Percentiles rank a stretch among this genome's conserved stretches.
phyloP scores from a whole-genome alignment of 2,888 invertebrate species.

The Eudemis profundana region DNA sequence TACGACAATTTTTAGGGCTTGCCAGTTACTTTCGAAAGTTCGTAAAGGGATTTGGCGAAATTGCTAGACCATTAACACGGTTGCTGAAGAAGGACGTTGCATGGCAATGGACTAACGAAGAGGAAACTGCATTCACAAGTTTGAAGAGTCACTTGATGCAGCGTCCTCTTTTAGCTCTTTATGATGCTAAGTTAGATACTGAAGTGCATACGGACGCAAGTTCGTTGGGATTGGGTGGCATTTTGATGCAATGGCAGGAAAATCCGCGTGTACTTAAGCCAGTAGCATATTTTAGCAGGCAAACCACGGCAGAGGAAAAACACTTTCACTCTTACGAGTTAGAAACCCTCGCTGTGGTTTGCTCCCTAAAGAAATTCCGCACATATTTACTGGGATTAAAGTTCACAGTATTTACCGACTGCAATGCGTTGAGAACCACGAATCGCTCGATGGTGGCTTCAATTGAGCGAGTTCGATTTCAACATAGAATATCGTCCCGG shows the following conservation, averaged over 20 bases:
- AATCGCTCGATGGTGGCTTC: slow-evolving; percentile 4
- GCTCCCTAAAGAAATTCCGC: background rate
- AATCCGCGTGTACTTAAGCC: background rate
- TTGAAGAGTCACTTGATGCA: background rate
- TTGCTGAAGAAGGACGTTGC: background rate
- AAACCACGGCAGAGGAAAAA: slow-evolving; percentile 20
- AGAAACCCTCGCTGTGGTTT: too few species aligned
- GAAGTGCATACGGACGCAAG: slow-evolving; percentile 59
- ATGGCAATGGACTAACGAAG: background rate
- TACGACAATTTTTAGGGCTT: slow-evolving; percentile 7
- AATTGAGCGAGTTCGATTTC: too few species aligned
- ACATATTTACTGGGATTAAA: background rate
- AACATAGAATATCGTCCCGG: too few species aligned
- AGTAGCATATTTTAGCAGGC: slow-evolving; percentile 28
- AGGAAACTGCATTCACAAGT: background rate
- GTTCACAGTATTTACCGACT: slow-evolving; percentile 1
- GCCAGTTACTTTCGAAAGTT: too few species aligned
- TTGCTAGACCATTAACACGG: background rate
- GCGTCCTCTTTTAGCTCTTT: slow-evolving; percentile 51
- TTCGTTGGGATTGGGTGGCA: slow-evolving; percentile 52
- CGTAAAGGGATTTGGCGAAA: background rate
- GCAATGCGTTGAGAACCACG: slow-evolving; percentile 1
- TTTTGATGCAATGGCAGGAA: slow-evolving; percentile 48
- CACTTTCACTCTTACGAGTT: background rate
- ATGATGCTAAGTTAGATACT: slow-evolving; percentile 46